Percentiles rank a stretch among this genome's conserved stretches.
Conservation (phyloP, 1,140 invertebrate species). For the Acromyrmex charruanus region DNA sequence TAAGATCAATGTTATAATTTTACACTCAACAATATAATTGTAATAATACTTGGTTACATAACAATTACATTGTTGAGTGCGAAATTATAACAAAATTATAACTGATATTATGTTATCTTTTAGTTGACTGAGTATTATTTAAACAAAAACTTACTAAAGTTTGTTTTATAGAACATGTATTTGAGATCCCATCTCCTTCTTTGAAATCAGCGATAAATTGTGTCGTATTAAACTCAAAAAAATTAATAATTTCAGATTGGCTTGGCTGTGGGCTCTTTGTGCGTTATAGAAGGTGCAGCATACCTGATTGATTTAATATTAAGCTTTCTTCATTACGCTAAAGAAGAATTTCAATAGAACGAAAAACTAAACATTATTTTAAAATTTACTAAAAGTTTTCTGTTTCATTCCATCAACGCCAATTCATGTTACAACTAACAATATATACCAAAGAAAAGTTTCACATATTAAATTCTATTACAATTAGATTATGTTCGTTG, state of each 20-base stretch:
- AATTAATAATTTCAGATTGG: slow-evolving; percentile 88
- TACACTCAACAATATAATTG: too few species aligned
- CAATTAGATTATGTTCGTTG: not conserved
- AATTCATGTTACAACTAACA: not conserved
- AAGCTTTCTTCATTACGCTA: slow-evolving; percentile 91
- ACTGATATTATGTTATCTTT: too few species aligned
- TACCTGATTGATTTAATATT: slow-evolving; percentile 93
- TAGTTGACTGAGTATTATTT: not conserved
- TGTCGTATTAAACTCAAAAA: slow-evolving; percentile 13
- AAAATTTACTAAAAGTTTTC: not conserved
- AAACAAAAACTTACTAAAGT: not conserved
- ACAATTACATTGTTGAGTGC: too few species aligned
- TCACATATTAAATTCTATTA: not conserved
- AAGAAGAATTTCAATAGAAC: slow-evolving; percentile 86
- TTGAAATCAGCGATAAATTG: not conserved
- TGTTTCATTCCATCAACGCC: slow-evolving; percentile 21
- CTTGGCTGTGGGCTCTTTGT: slow-evolving; percentile 92
- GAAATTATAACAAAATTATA: too few species aligned
- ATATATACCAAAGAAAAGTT: not conserved
- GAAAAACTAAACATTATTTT: not conserved
- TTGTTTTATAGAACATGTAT: not conserved
- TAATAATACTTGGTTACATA: too few species aligned
- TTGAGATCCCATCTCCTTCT: not conserved
- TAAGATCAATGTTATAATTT: too few species aligned
- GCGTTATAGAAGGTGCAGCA: slow-evolving; percentile 91